Evolutionary conservation across 1,140 invertebrate genomes (phyloP).

Genomic region (Bursaphelenchus mucronatus): DNA sequence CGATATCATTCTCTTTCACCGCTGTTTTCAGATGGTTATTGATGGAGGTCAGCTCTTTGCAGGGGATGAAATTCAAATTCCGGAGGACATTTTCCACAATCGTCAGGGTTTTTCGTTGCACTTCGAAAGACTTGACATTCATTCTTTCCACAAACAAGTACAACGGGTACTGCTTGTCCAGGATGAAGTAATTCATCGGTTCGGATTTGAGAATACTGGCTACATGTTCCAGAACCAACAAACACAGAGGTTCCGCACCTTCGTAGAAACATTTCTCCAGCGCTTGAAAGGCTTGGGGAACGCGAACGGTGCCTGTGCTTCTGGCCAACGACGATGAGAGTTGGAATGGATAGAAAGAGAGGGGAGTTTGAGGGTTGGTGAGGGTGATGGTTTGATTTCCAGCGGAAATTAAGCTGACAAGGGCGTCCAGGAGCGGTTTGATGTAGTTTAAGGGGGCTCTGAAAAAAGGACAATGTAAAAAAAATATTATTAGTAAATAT

Average conservation of each 20-base stretch:
- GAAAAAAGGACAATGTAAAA: constrained; percentile 5
- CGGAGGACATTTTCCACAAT: constrained; percentile 91
- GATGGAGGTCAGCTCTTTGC: constrained; percentile 92
- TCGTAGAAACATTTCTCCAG: constrained; percentile 52
- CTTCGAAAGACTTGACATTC: constrained; percentile 78
- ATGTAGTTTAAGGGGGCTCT: constrained; percentile 9
- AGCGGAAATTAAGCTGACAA: constrained; percentile 48
- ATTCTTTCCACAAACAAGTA: constrained; percentile 93
- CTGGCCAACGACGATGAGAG: constrained; percentile 36
- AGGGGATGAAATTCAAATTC: constrained; percentile 94
- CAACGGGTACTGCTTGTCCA: constrained; percentile 89
- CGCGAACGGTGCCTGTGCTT: constrained; percentile 42
- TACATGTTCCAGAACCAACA: constrained; percentile 87
- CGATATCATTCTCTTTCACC: constrained; percentile 54
- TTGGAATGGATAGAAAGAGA: constrained; percentile 50
- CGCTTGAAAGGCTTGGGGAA: constrained; percentile 51
- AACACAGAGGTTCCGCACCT: constrained; percentile 66
- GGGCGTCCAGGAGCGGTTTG: constrained; percentile 33
- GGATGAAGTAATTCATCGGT: constrained; percentile 95
- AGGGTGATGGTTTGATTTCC: constrained; percentile 46
- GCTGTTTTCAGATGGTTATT: constrained; percentile 82
- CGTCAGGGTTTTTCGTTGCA: constrained; percentile 92
- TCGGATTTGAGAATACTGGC: constrained; percentile 94
- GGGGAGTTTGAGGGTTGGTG: constrained; percentile 32
- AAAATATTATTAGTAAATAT: too few relatives aligned